Conservation (phyloP, 2,113 vertebrate species). For the Crotalus viridis region DNA sequence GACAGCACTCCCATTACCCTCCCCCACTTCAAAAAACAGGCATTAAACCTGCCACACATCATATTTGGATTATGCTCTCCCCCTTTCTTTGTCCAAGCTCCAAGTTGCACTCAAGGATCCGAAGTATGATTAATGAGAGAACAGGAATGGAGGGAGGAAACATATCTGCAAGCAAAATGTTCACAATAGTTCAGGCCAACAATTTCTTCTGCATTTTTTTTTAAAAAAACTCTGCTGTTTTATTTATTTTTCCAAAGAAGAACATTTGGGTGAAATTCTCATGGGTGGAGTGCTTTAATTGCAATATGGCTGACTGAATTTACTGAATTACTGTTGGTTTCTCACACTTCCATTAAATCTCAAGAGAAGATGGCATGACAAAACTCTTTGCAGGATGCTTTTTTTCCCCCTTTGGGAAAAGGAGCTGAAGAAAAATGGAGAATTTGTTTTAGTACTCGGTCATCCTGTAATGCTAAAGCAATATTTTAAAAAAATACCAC, state of each 20-base stretch:
- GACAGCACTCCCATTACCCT: slow-evolving; percentile 10
- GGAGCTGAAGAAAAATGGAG: neutral
- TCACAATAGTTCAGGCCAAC: neutral
- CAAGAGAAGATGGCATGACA: neutral
- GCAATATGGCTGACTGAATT: neutral
- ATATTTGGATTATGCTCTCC: neutral
- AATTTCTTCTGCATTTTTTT: neutral
- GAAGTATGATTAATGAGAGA: neutral
- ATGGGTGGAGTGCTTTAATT: neutral
- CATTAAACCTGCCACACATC: neutral
- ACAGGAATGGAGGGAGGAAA: neutral
- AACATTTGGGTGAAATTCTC: neutral
- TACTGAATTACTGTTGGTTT: neutral
- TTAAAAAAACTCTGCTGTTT: neutral
- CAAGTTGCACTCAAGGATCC: neutral
- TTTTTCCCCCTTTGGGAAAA: neutral
- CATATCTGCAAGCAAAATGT: neutral
- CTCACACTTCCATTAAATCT: neutral
- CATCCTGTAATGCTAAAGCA: neutral
- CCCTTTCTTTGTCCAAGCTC: neutral
- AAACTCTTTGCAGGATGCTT: neutral
- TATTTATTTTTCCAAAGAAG: neutral
- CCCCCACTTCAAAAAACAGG: neutral
- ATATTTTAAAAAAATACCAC: neutral
- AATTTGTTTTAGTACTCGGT: neutral